A percentile compares a stretch with the other conserved stretches of the same genome.
These are phyloP conservation scores for Tiliacea aurago DNA, from an alignment of 2,888 invertebrate species.

Conservation along the genomic window DNA sequence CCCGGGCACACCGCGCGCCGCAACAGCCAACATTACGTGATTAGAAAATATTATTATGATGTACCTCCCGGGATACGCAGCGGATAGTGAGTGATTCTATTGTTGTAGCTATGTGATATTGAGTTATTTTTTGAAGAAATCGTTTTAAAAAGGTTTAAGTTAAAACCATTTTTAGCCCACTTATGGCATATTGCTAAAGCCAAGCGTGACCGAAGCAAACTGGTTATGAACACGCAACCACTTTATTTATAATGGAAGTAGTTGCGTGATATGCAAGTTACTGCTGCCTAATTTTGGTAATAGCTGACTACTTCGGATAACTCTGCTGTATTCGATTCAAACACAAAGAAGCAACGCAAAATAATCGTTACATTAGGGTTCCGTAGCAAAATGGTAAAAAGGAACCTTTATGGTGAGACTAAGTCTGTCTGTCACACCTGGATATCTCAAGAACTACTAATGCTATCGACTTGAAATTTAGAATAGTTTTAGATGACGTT, in stretches of 20 bases:
- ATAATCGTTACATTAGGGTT: too few species aligned
- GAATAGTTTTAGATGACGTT: too few species aligned
- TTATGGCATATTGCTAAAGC: background rate
- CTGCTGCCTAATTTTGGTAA: constrained; percentile 1
- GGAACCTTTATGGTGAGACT: too few species aligned
- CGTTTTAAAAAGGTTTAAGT: background rate
- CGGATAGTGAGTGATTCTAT: constrained; percentile 34
- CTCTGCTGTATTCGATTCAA: background rate
- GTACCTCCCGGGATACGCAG: constrained; percentile 58
- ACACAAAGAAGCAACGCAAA: background rate
- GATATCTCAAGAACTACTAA: too few species aligned
- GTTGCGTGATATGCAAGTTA: constrained; percentile 32
- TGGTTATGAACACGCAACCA: constrained; percentile 35
- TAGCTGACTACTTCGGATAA: constrained; percentile 16
- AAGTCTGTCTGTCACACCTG: too few species aligned
- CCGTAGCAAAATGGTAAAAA: too few species aligned
- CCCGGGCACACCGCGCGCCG: constrained; percentile 68
- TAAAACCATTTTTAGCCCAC: background rate
- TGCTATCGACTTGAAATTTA: too few species aligned
- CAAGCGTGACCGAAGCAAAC: constrained; percentile 14
- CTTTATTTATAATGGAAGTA: constrained; percentile 31
- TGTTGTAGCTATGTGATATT: constrained; percentile 9
- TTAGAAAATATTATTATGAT: constrained; percentile 75
- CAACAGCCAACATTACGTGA: constrained; percentile 76
- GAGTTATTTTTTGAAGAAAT: background rate